phyloP scores from a whole-genome alignment of 2,888 invertebrate species.

The Pheosia gnoma region DNA sequence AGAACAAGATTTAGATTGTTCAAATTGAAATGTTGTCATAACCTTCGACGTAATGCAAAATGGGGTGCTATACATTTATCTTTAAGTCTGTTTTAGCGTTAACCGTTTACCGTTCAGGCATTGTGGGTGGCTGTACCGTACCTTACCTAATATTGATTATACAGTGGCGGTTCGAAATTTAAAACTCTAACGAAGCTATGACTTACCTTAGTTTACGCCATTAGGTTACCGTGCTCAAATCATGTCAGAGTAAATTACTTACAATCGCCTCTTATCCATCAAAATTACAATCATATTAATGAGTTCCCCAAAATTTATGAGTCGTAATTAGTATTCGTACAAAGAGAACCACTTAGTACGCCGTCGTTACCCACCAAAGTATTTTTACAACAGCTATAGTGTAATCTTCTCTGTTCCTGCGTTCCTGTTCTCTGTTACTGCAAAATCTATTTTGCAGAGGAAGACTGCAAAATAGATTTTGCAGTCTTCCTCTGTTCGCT shows the following conservation, averaged over 20 bases:
- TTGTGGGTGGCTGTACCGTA: no score
- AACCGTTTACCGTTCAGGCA: no score
- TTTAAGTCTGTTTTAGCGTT: no score
- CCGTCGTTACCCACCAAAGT: conserved; percentile 4
- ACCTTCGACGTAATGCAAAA: no score
- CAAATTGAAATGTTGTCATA: no score
- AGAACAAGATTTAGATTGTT: conserved; percentile 3
- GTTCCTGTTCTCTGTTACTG: conserved; percentile 6
- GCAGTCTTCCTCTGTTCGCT: not conserved
- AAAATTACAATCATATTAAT: not conserved
- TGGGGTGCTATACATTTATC: no score
- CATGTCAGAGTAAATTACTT: no score
- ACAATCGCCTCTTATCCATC: not conserved
- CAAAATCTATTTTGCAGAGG: not conserved
- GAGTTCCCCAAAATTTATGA: not conserved
- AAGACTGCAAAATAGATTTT: not conserved
- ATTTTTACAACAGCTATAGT: conserved; percentile 8
- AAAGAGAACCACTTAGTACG: not conserved
- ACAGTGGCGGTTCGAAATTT: no score
- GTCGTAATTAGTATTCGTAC: not conserved
- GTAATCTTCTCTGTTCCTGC: conserved; percentile 7
- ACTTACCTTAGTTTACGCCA: no score
- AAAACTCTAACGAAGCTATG: no score
- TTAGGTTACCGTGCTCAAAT: no score
- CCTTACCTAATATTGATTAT: no score